Evolutionary conservation across 2,113 vertebrate species (phyloP), one percentile per base, ranked within the genome.

Genomic region (Struthidea cinerea): DNA sequence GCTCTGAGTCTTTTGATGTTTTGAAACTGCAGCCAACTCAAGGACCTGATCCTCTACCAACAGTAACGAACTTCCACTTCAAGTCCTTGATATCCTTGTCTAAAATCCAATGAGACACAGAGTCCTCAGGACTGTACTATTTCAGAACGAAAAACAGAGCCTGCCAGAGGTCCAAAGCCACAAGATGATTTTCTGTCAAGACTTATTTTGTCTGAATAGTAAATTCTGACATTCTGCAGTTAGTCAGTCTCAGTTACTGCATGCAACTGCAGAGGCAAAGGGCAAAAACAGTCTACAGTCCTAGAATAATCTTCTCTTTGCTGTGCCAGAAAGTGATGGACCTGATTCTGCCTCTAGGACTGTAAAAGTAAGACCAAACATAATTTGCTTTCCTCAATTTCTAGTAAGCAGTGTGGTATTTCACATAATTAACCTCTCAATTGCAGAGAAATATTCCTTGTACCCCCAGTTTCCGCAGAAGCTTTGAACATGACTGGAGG

Each of bases 391-490:
- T 60, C 35, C 41, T 73, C 7, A 1, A 7, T 49, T 87, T 61
- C 64, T 63, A 70, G 41, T 49, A 26, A 11, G 41, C 55, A 69
- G 12, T 56, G 56, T 68, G 53, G 18, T 24, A 60, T 87, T 80
- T 73, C 53, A 64, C 8, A 17, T 59, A 17, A 82, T n/a, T 19
- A 46, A 68, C n/a, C 26, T 41, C 78, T 65, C 0, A 0, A 47
- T 46, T 52, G 41, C 55, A 61, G 3, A 27, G 42, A 76, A 67
- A 15, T 33, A 2, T 11, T 67, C 35, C 20, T 76, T 76, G 67
- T 39, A n/a, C 17, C 61, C 59, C 28, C 46, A 50, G 41, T 35
- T 56, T 39, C 55, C 0, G 0, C 3, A 0, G 46, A 61, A 70
- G 32, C 75, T 56, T 57, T 10, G 14, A 41, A 61, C 6, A 7